Evolutionary conservation across 2,888 invertebrate species (phyloP).

Genomic region (Lithodes maja): DNA sequence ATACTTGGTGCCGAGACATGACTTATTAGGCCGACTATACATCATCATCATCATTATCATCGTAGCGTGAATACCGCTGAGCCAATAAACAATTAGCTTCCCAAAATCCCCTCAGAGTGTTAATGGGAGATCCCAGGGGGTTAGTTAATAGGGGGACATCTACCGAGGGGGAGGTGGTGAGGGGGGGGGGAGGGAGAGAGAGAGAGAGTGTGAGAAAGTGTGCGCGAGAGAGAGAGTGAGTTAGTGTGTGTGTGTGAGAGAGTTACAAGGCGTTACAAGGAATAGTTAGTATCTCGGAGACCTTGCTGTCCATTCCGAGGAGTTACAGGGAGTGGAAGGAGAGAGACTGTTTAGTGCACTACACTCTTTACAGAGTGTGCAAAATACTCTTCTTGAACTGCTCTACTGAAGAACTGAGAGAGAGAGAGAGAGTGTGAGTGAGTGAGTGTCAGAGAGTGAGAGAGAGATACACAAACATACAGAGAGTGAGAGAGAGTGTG

Average conservation of each 20-base stretch:
- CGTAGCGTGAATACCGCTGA: no score
- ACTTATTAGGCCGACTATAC: no score
- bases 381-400: no score
- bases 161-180: background rate
- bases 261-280: background rate
- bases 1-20: no score
- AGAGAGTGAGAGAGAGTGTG: background rate
- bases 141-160: background rate
- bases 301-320: no score
- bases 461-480: background rate
- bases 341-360: background rate
- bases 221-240: background rate
- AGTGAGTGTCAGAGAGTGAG: background rate
- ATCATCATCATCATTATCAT: no score
- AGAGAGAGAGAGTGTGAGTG: background rate
- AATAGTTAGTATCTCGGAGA: no score
- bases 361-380: no score
- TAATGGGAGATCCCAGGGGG: no score
- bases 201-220: background rate
- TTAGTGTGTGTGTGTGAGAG: background rate
- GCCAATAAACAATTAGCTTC: no score
- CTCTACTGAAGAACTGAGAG: background rate
- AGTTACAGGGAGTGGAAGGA: background rate
- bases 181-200: background rate
- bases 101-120: no score